These are phyloP conservation scores for Spermophilus dauricus DNA, from an alignment of 2,113 vertebrate genomes.

Conservation along the genomic window DNA sequence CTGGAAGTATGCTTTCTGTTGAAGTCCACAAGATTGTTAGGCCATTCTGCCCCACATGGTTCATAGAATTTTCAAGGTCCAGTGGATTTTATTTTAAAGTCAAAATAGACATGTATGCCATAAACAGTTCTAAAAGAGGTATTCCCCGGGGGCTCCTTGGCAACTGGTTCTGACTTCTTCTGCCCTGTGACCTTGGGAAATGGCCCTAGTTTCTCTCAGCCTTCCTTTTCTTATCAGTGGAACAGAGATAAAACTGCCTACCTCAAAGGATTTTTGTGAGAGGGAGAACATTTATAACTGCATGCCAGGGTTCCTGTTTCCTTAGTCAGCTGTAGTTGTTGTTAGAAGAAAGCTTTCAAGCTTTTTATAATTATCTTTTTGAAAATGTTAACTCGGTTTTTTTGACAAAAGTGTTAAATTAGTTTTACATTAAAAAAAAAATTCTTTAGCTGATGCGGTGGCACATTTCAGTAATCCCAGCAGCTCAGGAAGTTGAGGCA, in stretches of 20 bases:
- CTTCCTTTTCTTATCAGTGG: constrained; percentile 57
- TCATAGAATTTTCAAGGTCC: not conserved
- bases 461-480: too few species aligned
- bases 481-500: too few species aligned
- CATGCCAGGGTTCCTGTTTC: not conserved
- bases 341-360: constrained; percentile 30
- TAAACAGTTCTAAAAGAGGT: not conserved
- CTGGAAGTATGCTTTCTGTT: not conserved
- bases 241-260: not conserved
- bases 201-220: not conserved
- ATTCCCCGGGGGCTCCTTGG: not conserved
- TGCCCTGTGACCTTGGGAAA: constrained; percentile 40
- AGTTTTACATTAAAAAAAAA: not conserved
- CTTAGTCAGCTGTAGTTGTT: not conserved
- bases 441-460: too few species aligned
- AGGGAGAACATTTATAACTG: not conserved
- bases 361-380: not conserved
- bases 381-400: constrained; percentile 24
- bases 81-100: constrained; percentile 10
- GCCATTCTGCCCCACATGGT: not conserved
- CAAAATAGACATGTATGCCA: not conserved
- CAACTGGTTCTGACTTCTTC: not conserved
- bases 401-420: not conserved
- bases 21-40: not conserved
- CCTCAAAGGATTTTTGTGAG: not conserved